phyloP scores from a whole-genome alignment of 2,797 vertebrate genomes.

The Cirrhinus molitorella region DNA sequence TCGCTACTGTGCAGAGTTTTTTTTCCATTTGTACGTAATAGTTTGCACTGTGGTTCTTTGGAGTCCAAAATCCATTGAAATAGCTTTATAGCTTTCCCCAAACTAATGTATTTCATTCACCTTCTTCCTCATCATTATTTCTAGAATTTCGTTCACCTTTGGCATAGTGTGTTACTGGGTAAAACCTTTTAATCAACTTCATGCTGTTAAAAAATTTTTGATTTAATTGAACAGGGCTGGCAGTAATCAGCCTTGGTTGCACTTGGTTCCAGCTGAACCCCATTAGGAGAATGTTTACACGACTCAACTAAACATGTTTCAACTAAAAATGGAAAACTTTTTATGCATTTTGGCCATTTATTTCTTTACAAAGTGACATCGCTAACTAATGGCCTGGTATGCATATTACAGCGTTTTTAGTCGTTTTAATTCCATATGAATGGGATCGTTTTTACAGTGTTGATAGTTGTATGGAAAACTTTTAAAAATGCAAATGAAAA shows the following conservation, averaged over 20 bases:
- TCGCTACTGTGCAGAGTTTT: neutral
- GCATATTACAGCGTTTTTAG: neutral
- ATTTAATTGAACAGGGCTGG: neutral
- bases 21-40: neutral
- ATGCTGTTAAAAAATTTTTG: neutral
- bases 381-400: neutral
- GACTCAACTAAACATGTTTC: neutral
- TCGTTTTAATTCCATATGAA: neutral
- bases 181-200: neutral
- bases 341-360: neutral
- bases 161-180: neutral
- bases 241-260: neutral
- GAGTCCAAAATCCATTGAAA: neutral
- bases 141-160: neutral
- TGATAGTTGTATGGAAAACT: neutral
- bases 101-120: neutral
- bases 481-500: neutral
- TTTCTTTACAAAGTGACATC: conserved; percentile 6
- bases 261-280: neutral
- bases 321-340: neutral
- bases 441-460: neutral
- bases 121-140: neutral
- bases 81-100: neutral
- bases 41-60: neutral
- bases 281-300: neutral